These are phyloP conservation scores for Megamerina dolium DNA, from an alignment of 2,888 invertebrate genomes.

Conservation along the genomic window DNA sequence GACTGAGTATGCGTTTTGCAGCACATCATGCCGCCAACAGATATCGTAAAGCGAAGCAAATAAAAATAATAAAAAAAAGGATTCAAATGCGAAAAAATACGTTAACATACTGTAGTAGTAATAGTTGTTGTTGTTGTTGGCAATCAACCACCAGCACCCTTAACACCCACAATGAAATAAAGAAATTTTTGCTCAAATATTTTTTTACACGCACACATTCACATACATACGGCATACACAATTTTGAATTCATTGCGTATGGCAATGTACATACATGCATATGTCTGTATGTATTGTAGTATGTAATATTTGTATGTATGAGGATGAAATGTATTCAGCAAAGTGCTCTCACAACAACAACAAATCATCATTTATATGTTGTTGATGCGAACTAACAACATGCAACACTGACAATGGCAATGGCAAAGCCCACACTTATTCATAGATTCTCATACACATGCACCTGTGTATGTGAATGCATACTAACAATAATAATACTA, in stretches of 20 bases:
- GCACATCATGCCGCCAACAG: too few species aligned
- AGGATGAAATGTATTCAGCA: not conserved
- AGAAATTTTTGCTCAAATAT: not conserved
- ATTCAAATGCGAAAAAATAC: slow-evolving; percentile 13
- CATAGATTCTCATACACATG: slow-evolving; percentile 4
- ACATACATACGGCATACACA: slow-evolving; percentile 12
- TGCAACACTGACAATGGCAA: slow-evolving; percentile 1
- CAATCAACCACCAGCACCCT: not conserved
- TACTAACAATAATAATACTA: too few species aligned
- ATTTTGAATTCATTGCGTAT: slow-evolving; percentile 23
- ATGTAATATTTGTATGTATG: not conserved
- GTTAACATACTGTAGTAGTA: slow-evolving; percentile 7
- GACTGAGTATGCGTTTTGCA: slow-evolving; percentile 7
- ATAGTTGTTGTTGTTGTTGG: slow-evolving; percentile 4
- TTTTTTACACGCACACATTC: slow-evolving; percentile 5
- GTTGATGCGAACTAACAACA: not conserved
- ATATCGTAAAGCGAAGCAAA: not conserved
- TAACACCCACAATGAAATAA: too few species aligned
- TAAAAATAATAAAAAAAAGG: slow-evolving; percentile 4
- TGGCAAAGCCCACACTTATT: slow-evolving; percentile 13
- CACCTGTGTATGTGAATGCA: not conserved
- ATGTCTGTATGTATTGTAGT: not conserved
- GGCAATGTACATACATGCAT: slow-evolving; percentile 2
- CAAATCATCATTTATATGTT: not conserved
- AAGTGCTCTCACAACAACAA: not conserved